Conservation (phyloP, 2,797 vertebrate genomes). For the Staurois parvus region DNA sequence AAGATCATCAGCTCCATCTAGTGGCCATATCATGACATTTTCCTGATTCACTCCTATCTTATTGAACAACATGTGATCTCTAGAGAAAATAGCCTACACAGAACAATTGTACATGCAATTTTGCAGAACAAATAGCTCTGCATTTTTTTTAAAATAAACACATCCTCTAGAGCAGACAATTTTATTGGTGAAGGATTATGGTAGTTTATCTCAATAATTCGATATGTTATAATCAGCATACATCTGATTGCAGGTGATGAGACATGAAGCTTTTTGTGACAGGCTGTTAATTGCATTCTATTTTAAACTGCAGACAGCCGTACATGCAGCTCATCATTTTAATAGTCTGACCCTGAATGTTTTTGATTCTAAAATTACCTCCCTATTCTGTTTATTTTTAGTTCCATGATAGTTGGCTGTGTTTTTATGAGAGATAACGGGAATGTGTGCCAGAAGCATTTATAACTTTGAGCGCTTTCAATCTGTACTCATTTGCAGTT, state of each 20-base stretch:
- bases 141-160: no score
- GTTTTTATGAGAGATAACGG: conserved; percentile 32
- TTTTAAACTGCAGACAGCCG: conserved; percentile 15
- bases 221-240: neutral
- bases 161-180: neutral
- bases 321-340: conserved; percentile 15
- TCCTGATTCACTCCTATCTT: no score
- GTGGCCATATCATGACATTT: no score
- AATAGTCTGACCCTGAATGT: conserved; percentile 25
- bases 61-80: no score
- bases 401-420: conserved; percentile 7
- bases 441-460: conserved; percentile 15
- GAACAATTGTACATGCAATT: no score
- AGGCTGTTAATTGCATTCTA: conserved; percentile 27
- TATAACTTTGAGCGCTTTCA: neutral
- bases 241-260: neutral
- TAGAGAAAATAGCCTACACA: no score
- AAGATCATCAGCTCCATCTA: no score
- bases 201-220: neutral
- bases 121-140: no score
- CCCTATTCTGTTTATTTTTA: conserved; percentile 41
- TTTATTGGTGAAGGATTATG: neutral
- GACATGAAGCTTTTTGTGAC: neutral
- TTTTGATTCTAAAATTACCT: conserved; percentile 34
- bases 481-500: neutral